Base-by-base conservation (phyloP, 2,888 invertebrate genomes). In the Spodoptera picta region DNA sequence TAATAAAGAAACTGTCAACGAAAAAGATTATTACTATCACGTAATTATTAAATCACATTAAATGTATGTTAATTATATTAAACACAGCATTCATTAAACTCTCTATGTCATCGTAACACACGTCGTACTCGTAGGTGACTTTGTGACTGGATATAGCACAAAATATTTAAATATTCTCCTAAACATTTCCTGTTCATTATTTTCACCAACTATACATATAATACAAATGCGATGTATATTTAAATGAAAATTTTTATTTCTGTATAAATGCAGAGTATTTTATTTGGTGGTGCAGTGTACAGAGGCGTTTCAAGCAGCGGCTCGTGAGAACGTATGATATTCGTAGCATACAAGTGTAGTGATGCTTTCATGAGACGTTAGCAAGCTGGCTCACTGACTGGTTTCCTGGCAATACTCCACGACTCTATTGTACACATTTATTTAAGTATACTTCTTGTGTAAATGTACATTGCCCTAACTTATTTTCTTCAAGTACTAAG, bases 361-460 rank as follows among this genome's bases (percentile, higher is more conserved):
- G 63, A 64, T 60, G 58, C 69, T 76, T 73, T 78, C 58, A 75
- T 70, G 65, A 68, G 65, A 60, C 43, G 60, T 49, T 60, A 27
- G 61, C 55, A 27, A 49, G 60, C 45, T 50, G 36, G 52, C 36
- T 36, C 36, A 36, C 36, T 36, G 36, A 5, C 36, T 36, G 9
- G 0, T 9, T 36, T 9, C 2, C 68, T 77, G 77, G 79, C 77
- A 79, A 44, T 60, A 51, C 55, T 69, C 64, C 77, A 73, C 60
- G 53, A 42, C 46, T 49, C 44, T 27, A 49, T 57, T 47, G 50
- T 59, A 63, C 54, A 57, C 46, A 56, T 49, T 36, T 19, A 49
- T 45, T 45, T 52, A 51, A 6, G 7, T 12, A 47, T 68, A 11
- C 50, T 36, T 7, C 36, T 36, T 9, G 7, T 27, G 27, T 27